Base-by-base conservation (phyloP, 2,797 vertebrate species). In the Scolopax rusticola region DNA sequence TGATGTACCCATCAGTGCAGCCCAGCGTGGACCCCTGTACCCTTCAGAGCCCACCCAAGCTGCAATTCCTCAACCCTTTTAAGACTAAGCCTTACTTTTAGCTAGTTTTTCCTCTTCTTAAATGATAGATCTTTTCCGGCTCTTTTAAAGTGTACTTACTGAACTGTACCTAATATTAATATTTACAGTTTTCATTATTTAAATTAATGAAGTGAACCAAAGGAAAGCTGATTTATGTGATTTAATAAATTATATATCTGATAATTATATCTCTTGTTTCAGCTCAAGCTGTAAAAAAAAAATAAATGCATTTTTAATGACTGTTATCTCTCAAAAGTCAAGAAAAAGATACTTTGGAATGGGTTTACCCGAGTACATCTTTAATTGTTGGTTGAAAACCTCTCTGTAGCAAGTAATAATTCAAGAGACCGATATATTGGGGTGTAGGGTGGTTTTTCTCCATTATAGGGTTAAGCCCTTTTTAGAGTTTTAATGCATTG, bases 161-260 rank as follows among this genome's bases (percentile, higher is more conserved):
- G 75, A 91, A 88, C 79, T 90, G 68, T 78, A 51, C 28, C 59
- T 90, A 80, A 93, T 80, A 89, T 70, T 93, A 94, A 79, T 94
- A 92, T 82, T 92, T 92, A 84, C 51, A 43, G 9, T 85, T 91
- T 90, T 81, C 54, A 84, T 91, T 87, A 73, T 91, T 95, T 91
- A 90, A 94, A 85, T 64, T 60, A 90, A 85, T 90, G 33, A 90
- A 90, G 64, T 90, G 8, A 90, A 60, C 75, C 43, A 61, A 78
- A 87, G 54, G 67, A 86, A 89, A 87, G 16, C 13, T 94, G 71
- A 96, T 63, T 45, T 69, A 81, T 84, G 28, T 82, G 41, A 67
- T 89, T 80, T 74, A 84, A 84, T 89, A 92, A 93, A 93, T 92
- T 61, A 88, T 69, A 45, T 92, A 41, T 45, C 6, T 64, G 50